These are phyloP conservation scores for Neoarius graeffei DNA, from an alignment of 2,113 vertebrate species.

Conservation along the genomic window DNA sequence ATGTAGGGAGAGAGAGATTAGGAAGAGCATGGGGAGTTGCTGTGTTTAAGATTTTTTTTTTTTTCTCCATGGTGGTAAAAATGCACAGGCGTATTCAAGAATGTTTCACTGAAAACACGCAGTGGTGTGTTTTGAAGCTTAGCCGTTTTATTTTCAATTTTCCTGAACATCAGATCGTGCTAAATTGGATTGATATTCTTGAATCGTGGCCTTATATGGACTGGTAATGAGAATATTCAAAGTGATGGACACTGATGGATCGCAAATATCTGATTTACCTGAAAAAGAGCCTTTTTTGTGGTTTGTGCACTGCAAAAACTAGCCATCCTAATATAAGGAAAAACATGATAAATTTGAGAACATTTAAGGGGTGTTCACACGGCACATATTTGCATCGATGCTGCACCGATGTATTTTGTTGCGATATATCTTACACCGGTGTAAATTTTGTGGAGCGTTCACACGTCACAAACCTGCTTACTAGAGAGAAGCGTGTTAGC, in stretches of 20 bases:
- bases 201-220: not conserved
- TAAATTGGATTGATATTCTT: not conserved
- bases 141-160: not conserved
- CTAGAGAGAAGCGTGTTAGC: no score
- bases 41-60: not conserved
- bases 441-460: no score
- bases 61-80: not conserved
- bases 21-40: not conserved
- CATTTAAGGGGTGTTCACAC: no score
- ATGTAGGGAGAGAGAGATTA: conserved; percentile 25
- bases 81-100: not conserved
- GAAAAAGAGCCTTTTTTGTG: not conserved
- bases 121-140: not conserved
- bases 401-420: no score
- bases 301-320: no score
- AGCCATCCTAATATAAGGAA: no score
- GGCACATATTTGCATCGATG: no score
- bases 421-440: no score
- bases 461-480: no score
- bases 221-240: not conserved
- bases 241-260: not conserved
- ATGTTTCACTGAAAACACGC: not conserved
- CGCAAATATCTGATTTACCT: not conserved
- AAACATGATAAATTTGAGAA: no score
- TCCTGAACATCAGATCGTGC: not conserved